Evolutionary conservation across 2,797 vertebrate species (phyloP).

Genomic region (Acipenser oxyrinchus): DNA sequence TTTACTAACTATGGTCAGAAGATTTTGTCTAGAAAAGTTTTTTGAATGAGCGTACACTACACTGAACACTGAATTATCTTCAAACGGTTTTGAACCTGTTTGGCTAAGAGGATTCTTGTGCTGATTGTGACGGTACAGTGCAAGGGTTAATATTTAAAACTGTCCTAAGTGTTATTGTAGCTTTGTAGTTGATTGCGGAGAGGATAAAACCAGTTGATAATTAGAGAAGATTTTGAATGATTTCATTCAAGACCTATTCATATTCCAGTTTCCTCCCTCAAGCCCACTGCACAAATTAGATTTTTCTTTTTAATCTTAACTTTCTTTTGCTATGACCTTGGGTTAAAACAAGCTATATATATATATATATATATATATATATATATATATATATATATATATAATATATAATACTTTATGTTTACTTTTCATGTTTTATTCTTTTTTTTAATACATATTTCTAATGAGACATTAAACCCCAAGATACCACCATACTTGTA

Average conservation of each 20-base stretch:
- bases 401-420: too few species aligned
- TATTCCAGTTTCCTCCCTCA: slow-evolving; percentile 1
- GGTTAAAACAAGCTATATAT: slow-evolving; percentile 19
- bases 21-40: too few species aligned
- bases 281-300: slow-evolving; percentile 51
- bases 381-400: too few species aligned
- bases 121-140: slow-evolving; percentile 13
- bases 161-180: slow-evolving; percentile 52
- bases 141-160: slow-evolving; percentile 21
- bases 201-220: slow-evolving; percentile 20
- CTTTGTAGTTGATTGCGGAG: slow-evolving; percentile 19
- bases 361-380: too few species aligned
- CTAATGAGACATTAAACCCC: too few species aligned
- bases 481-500: too few species aligned
- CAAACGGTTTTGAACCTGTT: too few species aligned
- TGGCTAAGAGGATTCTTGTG: neutral
- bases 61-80: too few species aligned
- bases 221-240: slow-evolving; percentile 46
- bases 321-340: slow-evolving; percentile 29
- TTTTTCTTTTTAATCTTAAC: slow-evolving; percentile 47
- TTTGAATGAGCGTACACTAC: too few species aligned
- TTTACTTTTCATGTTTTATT: too few species aligned
- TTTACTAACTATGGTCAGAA: too few species aligned
- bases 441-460: too few species aligned
- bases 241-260: slow-evolving; percentile 15